A percentile compares a stretch with the other conserved stretches of the same genome.
These are phyloP conservation scores for Cichlasoma orientale DNA, from an alignment of 2,797 vertebrate species.

Conservation along the genomic window DNA sequence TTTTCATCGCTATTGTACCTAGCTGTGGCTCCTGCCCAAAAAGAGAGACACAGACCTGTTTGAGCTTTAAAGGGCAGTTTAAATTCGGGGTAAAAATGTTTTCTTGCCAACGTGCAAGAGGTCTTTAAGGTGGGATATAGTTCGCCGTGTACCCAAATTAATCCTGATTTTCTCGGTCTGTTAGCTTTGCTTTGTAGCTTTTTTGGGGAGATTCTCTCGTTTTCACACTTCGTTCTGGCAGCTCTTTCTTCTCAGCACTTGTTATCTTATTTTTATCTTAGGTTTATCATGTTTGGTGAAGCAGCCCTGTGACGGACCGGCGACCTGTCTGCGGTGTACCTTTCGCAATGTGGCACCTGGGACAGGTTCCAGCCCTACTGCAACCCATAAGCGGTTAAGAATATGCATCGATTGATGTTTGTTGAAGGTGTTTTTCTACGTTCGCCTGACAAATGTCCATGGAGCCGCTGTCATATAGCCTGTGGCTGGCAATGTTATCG, in stretches of 20 bases:
- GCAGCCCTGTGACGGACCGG: background rate
- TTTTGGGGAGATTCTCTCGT: fast-evolving
- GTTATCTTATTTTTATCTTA: background rate
- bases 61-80: background rate
- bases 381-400: background rate
- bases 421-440: background rate
- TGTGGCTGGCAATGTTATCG: background rate
- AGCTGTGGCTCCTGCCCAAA: background rate
- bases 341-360: background rate
- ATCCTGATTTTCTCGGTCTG: background rate
- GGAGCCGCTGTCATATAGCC: background rate
- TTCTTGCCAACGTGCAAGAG: background rate
- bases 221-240: background rate
- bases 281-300: background rate
- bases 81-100: background rate
- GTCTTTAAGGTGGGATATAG: background rate
- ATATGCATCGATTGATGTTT: background rate
- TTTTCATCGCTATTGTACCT: too few species aligned
- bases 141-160: background rate
- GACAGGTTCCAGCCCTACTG: background rate
- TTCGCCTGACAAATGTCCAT: fast-evolving
- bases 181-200: background rate
- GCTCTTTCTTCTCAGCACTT: background rate
- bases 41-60: background rate
- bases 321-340: background rate